Evolutionary conservation across 2,113 vertebrate species (phyloP).

Genomic region (Puma concolor): DNA sequence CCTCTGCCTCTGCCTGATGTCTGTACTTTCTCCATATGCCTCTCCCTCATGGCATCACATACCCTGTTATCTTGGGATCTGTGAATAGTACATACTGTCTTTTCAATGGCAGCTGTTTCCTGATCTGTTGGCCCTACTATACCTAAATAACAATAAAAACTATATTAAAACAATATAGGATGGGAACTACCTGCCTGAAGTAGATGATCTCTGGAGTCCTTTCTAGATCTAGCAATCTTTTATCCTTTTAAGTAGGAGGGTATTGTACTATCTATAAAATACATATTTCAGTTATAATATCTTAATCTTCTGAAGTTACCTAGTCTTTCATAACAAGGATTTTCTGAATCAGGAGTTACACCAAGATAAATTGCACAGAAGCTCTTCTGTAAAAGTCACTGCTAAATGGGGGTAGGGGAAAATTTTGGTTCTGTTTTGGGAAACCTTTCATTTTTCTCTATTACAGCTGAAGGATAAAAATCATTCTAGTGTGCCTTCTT

Average conservation of each 20-base stretch:
- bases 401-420: slow-evolving; percentile 11
- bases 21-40: background rate
- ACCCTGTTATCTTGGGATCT: background rate
- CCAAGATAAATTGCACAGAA: slow-evolving; percentile 43
- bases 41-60: too few relatives aligned
- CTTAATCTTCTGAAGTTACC: slow-evolving; percentile 12
- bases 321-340: background rate
- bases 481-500: background rate
- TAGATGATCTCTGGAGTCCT: background rate
- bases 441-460: slow-evolving; percentile 48
- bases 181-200: background rate
- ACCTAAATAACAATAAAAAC: background rate
- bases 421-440: background rate
- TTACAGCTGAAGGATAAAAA: background rate
- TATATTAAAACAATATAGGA: background rate
- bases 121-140: background rate
- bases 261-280: background rate
- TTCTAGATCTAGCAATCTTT: background rate
- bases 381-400: slow-evolving; percentile 37
- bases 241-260: background rate
- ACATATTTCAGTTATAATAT: background rate
- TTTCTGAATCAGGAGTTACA: slow-evolving; percentile 37
- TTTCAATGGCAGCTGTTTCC: background rate
- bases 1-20: background rate
- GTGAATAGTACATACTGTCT: background rate